Conservation (phyloP, 1,140 invertebrate genomes). For the Zaprionus ornatus region DNA sequence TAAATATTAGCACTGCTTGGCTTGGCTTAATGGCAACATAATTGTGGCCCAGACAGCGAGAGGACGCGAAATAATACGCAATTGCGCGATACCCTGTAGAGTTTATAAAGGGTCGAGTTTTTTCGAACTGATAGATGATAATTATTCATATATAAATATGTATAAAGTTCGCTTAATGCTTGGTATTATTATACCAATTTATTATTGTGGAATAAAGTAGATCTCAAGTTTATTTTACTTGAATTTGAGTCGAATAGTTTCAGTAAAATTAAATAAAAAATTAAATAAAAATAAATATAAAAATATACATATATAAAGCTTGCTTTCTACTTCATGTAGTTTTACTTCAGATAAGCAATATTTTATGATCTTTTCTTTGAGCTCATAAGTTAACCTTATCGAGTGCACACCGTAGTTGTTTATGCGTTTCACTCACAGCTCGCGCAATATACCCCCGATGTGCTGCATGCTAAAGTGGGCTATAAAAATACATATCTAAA, state of each 20-base stretch:
- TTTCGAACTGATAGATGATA: neutral
- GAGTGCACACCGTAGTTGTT: conserved; percentile 4
- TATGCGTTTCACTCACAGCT: neutral
- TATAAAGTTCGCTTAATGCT: no score
- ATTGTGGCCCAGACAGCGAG: conserved; percentile 47
- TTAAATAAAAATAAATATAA: no score
- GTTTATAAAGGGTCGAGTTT: neutral
- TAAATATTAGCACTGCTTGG: conserved; percentile 61
- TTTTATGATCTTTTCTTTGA: neutral
- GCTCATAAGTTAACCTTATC: neutral
- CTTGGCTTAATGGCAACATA: conserved; percentile 69
- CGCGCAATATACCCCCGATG: conserved; percentile 26
- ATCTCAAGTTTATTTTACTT: no score
- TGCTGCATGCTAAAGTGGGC: conserved; percentile 38
- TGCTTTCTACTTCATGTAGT: no score
- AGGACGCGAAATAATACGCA: conserved; percentile 9
- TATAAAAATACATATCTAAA: conserved; percentile 69
- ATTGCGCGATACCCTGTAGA: neutral
- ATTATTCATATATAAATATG: no score
- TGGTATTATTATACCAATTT: no score
- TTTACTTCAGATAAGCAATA: no score
- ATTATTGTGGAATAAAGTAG: no score
- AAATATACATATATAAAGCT: no score
- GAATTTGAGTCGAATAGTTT: no score
- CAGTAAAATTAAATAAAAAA: no score